phyloP scores from a whole-genome alignment of 1,140 invertebrate species.

The Cyrtorhinus lividipennis region DNA sequence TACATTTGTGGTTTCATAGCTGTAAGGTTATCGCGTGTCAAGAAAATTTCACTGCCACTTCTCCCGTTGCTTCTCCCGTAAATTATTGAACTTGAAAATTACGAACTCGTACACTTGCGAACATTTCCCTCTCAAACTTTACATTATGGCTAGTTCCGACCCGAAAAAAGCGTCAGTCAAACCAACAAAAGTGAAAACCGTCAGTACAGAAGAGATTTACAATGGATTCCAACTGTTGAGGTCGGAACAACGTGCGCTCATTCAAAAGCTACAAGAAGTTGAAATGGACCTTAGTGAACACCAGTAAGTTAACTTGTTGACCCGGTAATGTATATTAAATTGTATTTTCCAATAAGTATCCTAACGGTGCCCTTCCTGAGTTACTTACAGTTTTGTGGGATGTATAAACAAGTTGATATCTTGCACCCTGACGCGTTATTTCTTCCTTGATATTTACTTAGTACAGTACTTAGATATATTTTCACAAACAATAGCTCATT shows the following conservation, averaged over 20 bases:
- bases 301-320: slow-evolving; percentile 74
- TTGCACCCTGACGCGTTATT: too few species aligned
- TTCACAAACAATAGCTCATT: too few species aligned
- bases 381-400: too few species aligned
- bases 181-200: slow-evolving; percentile 29
- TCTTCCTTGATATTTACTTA: too few species aligned
- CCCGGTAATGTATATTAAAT: slow-evolving; percentile 12
- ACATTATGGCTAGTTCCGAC: slow-evolving; percentile 7
- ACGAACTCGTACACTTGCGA: too few species aligned
- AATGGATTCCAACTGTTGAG: slow-evolving; percentile 71
- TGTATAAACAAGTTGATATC: too few species aligned
- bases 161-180: slow-evolving; percentile 1
- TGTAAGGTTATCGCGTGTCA: not conserved
- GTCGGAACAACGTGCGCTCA: slow-evolving; percentile 70
- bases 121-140: too few species aligned
- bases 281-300: slow-evolving; percentile 89
- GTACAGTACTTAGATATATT: too few species aligned
- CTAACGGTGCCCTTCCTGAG: too few species aligned
- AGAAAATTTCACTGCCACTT: not conserved
- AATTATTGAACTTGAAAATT: too few species aligned
- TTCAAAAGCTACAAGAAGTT: slow-evolving; percentile 75
- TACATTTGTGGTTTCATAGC: not conserved
- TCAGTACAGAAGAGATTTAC: slow-evolving; percentile 62
- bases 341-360: not conserved
- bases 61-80: not conserved